Evolutionary conservation across 2,888 invertebrate genomes (phyloP).

Genomic region (Drosophila demipolita): DNA sequence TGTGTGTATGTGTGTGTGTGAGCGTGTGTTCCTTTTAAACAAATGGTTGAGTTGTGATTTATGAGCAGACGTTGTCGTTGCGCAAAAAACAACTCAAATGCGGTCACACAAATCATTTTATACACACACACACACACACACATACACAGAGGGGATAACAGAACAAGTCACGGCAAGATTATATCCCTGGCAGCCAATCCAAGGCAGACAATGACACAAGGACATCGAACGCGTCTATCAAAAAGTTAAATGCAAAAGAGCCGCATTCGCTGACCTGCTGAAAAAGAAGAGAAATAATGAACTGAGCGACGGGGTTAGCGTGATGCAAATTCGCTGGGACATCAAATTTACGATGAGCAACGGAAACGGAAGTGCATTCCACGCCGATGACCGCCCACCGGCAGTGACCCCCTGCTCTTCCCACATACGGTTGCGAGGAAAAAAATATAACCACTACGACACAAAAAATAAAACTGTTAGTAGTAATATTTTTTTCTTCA

Average conservation of each 20-base stretch:
- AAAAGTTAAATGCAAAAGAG: constrained; percentile 3
- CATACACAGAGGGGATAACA: constrained; percentile 1
- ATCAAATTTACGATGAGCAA: constrained; percentile 33
- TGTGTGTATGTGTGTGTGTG: constrained; percentile 2
- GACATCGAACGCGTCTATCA: constrained; percentile 35
- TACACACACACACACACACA: constrained; percentile 24
- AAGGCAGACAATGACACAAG: constrained; percentile 33
- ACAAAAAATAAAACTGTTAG: neutral
- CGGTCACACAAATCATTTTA: constrained; percentile 69
- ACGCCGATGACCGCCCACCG: constrained; percentile 19
- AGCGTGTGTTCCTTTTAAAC: constrained; percentile 15
- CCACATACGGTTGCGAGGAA: neutral
- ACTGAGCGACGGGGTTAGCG: constrained; percentile 26
- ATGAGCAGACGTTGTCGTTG: constrained; percentile 42
- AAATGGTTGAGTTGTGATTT: constrained; percentile 60
- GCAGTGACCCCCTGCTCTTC: neutral
- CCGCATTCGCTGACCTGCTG: constrained; percentile 36
- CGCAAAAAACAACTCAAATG: constrained; percentile 37
- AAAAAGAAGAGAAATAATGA: constrained; percentile 41
- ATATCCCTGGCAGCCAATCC: constrained; percentile 14
- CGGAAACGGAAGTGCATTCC: constrained; percentile 59
- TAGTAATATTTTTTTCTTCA: no score
- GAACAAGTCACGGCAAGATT: constrained; percentile 31
- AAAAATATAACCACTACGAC: neutral
- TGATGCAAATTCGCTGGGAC: constrained; percentile 52